Evolutionary conservation across 1,140 invertebrate species (phyloP).

Genomic region (Drosophila obscura): DNA sequence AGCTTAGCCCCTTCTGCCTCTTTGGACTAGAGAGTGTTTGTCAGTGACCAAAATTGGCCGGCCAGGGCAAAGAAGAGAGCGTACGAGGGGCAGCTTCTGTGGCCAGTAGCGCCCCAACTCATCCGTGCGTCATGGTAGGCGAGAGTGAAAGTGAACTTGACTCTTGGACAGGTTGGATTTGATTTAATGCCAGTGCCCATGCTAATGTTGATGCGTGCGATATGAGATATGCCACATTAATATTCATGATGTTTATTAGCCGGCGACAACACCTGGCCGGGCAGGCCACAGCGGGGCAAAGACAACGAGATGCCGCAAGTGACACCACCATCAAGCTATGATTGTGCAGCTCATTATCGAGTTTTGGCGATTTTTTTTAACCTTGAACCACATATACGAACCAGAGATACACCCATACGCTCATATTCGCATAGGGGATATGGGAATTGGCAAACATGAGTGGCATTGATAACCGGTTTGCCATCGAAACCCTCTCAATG

Average conservation of each 20-base stretch:
- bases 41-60: slow-evolving; percentile 75
- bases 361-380: slow-evolving; percentile 65
- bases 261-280: slow-evolving; percentile 20
- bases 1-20: neutral
- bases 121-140: slow-evolving; percentile 60
- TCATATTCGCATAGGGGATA: slow-evolving; percentile 26
- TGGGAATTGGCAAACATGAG: slow-evolving; percentile 43
- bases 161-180: slow-evolving; percentile 56
- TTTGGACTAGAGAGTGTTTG: slow-evolving; percentile 37
- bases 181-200: slow-evolving; percentile 37
- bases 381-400: slow-evolving; percentile 69
- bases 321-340: slow-evolving; percentile 32
- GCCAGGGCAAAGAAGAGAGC: slow-evolving; percentile 18
- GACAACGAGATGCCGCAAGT: slow-evolving; percentile 35
- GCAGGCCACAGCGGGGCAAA: slow-evolving; percentile 26
- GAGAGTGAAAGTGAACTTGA: slow-evolving; percentile 82
- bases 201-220: slow-evolving; percentile 29
- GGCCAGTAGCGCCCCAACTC: slow-evolving; percentile 11
- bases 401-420: slow-evolving; percentile 11
- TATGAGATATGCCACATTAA: slow-evolving; percentile 57
- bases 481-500: neutral
- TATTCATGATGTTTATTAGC: slow-evolving; percentile 74
- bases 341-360: slow-evolving; percentile 72
- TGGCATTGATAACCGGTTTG: slow-evolving; percentile 54
- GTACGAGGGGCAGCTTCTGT: slow-evolving; percentile 14